Base-by-base conservation (phyloP, 2,888 invertebrate species). In the Sinotaia quadrata region DNA sequence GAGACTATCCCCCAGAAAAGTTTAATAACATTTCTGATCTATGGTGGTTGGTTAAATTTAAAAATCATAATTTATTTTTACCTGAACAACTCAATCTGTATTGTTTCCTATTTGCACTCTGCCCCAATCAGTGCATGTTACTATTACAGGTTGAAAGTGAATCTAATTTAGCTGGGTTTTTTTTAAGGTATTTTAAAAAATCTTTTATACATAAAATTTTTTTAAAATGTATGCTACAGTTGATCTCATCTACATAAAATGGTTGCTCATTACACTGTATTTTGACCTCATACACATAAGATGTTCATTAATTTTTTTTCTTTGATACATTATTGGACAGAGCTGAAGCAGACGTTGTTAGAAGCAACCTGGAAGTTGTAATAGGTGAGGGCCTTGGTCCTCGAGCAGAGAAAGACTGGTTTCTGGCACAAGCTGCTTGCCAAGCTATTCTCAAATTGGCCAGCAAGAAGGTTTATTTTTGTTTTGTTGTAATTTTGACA, bases 291-390 rank as follows among this genome's bases (percentile, higher is more conserved):
- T 1, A 0, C 15, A 41, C 41, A 18, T 3, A 18, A 41, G 41
- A 41, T 12, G 41, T n/a, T n/a, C n/a, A n/a, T n/a, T n/a, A n/a
- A n/a, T n/a, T n/a, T n/a, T n/a, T n/a, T n/a, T n/a, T n/a, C n/a
- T n/a, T n/a, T n/a, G n/a, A n/a, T n/a, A n/a, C n/a, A n/a, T n/a
- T n/a, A n/a, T 54, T 67, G 81, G 83, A 21, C 79, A 90, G 90
- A 37, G 87, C 87, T 44, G 85, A 90, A 72, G 84, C 86, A 34
- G 85, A 87, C 47, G 86, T 90, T 33, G 85, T 91, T 2, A 81
- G 85, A 57, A 87, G 87, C 31, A 96, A 96, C 87, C 90, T 94
- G 2, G 91, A 92, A 75, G 90, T 94, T 5, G 91, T 96, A 56
- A 91, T 94, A 70, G 90, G 91, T 18, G 91, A 94, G 75, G 94